These are phyloP conservation scores for Hirundichthys speculiger DNA, from an alignment of 2,113 vertebrate genomes.

Conservation along the genomic window DNA sequence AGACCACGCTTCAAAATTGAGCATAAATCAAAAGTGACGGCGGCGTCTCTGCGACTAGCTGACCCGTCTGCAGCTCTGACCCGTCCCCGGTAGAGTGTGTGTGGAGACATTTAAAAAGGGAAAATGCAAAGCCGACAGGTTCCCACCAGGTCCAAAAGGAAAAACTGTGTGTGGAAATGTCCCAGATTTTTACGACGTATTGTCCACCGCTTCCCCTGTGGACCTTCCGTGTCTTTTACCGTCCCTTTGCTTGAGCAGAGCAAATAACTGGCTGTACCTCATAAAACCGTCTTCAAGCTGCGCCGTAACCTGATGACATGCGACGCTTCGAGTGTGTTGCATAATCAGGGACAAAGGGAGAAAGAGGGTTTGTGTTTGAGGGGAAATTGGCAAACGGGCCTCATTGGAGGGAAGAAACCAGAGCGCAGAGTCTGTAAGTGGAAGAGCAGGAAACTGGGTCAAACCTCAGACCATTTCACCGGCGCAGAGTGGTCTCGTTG, in stretches of 20 bases:
- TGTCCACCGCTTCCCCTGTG: conserved; percentile 18
- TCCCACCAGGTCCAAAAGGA: not conserved
- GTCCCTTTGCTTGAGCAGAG: conserved; percentile 7
- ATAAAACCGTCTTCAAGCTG: conserved; percentile 40
- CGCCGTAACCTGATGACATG: not conserved
- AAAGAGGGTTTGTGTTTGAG: conserved; percentile 16
- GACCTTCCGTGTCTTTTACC: conserved; percentile 18
- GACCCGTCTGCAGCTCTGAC: too few species aligned
- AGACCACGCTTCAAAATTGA: too few species aligned
- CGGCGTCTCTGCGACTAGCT: too few species aligned
- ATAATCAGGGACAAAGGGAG: not conserved
- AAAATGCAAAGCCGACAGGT: too few species aligned
- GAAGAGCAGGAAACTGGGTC: conserved; percentile 61
- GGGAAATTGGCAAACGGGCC: conserved; percentile 12
- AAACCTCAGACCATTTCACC: conserved; percentile 51
- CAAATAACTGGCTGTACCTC: conserved; percentile 16
- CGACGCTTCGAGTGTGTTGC: not conserved
- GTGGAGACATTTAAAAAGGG: too few species aligned
- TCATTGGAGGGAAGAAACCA: conserved; percentile 7
- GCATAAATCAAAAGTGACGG: too few species aligned
- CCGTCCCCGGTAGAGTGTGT: too few species aligned
- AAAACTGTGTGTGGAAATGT: conserved; percentile 33
- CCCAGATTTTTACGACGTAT: conserved; percentile 26
- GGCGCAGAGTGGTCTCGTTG: conserved; percentile 35
- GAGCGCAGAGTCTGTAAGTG: conserved; percentile 31